Conservation (phyloP, 1,140 invertebrate species). For the Procambarus clarkii region DNA sequence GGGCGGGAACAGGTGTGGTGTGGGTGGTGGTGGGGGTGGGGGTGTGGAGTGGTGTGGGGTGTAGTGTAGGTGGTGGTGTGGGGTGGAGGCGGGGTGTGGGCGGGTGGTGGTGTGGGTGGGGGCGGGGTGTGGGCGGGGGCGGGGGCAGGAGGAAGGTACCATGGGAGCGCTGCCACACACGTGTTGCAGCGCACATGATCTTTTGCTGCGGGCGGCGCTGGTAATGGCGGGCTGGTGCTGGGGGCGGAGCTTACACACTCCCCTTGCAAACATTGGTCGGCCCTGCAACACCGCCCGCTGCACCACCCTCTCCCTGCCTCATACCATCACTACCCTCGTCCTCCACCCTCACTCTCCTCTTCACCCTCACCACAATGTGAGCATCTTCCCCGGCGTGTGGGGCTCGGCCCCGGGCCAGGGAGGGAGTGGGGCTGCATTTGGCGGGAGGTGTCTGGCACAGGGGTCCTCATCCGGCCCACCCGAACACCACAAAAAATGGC, state of each 20-base stretch:
- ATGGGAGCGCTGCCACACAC: neutral
- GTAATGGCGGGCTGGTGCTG: conserved; percentile 50
- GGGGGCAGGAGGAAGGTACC: neutral
- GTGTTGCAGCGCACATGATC: conserved; percentile 47
- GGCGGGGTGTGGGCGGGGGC: neutral
- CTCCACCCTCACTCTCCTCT: neutral
- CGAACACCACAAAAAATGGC: conserved; percentile 49
- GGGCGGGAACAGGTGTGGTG: no score
- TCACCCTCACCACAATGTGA: conserved; percentile 29
- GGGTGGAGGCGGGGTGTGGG: neutral
- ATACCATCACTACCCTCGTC: neutral
- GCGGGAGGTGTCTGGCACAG: conserved; percentile 29
- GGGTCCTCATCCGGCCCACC: conserved; percentile 12
- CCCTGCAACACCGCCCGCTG: conserved; percentile 36
- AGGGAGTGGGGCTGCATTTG: conserved; percentile 41
- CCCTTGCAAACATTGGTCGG: conserved; percentile 54
- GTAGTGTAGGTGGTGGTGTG: neutral
- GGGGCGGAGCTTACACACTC: conserved; percentile 41
- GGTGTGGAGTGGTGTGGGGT: no score
- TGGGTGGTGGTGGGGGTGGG: no score
- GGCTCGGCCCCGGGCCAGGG: neutral
- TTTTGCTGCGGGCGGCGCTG: conserved; percentile 50
- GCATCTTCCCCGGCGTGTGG: conserved; percentile 6
- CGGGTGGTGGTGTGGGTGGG: neutral
- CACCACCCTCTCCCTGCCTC: conserved; percentile 14